Percentiles rank a stretch among this genome's conserved stretches.
Conservation (phyloP, 2,888 invertebrate genomes). For the Magallana nippona region DNA sequence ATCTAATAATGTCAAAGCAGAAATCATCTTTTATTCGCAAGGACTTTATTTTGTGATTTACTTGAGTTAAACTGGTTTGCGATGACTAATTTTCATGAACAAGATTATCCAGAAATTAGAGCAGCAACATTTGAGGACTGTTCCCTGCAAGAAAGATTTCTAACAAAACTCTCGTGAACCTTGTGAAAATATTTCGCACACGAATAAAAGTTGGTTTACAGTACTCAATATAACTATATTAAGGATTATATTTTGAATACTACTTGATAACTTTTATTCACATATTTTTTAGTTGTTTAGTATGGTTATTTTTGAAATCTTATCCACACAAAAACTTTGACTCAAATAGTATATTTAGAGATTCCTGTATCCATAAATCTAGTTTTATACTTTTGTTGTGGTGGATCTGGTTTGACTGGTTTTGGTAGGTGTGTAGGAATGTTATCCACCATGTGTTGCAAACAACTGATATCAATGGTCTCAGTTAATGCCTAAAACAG, state of each 20-base stretch:
- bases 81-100: background rate
- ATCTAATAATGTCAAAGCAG: too few species aligned
- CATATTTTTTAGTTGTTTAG: too few species aligned
- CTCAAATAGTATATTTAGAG: too few species aligned
- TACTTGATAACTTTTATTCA: too few species aligned
- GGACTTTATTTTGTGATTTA: background rate
- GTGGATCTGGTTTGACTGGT: conserved; percentile 7
- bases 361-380: too few species aligned
- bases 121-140: background rate
- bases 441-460: conserved; percentile 11
- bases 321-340: too few species aligned
- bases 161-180: background rate
- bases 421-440: conserved; percentile 14
- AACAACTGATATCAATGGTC: background rate
- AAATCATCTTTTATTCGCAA: background rate
- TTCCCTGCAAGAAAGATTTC: background rate
- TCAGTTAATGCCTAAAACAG: background rate
- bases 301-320: too few species aligned
- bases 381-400: background rate
- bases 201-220: background rate
- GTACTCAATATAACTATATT: background rate
- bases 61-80: background rate
- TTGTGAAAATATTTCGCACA: background rate
- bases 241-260: too few species aligned
- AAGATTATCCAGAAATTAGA: background rate